A percentile compares a stretch with the other conserved stretches of the same genome.
Conservation (phyloP, 2,888 invertebrate genomes). For the Eupithecia tripunctaria region DNA sequence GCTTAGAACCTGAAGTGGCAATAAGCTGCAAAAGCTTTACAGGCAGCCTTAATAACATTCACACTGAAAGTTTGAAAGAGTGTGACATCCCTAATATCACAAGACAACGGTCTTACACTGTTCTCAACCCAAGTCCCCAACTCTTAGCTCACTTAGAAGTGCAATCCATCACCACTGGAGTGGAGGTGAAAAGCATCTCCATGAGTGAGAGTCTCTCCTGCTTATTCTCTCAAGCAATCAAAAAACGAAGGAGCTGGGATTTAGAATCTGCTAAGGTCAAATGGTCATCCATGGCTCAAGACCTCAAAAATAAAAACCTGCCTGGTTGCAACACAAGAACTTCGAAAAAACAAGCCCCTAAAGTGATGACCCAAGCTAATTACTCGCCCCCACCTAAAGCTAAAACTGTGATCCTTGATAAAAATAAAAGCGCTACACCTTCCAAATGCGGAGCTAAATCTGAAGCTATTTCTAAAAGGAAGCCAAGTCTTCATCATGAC, state of each 20-base stretch:
- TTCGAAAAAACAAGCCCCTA: slow-evolving; percentile 41
- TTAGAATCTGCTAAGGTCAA: slow-evolving; percentile 77
- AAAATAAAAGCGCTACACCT: slow-evolving; percentile 47
- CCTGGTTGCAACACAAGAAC: slow-evolving; percentile 41
- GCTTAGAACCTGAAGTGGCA: slow-evolving; percentile 64
- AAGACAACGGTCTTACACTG: slow-evolving; percentile 91
- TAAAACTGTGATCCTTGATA: slow-evolving; percentile 54
- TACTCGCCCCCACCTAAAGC: slow-evolving; percentile 47
- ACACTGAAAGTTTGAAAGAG: slow-evolving; percentile 64
- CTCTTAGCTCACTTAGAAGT: slow-evolving; percentile 87
- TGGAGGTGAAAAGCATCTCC: slow-evolving; percentile 78
- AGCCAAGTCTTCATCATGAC: slow-evolving; percentile 55
- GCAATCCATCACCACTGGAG: slow-evolving; percentile 74
- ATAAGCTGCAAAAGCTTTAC: slow-evolving; percentile 73
- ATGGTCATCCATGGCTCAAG: slow-evolving; percentile 80
- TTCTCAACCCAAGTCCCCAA: slow-evolving; percentile 90
- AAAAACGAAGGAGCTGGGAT: slow-evolving; percentile 79
- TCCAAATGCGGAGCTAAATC: slow-evolving; percentile 57
- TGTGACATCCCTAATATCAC: slow-evolving; percentile 72
- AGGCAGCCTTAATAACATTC: slow-evolving; percentile 77
- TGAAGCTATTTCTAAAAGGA: slow-evolving; percentile 59
- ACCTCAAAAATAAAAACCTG: slow-evolving; percentile 62
- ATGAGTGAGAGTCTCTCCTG: slow-evolving; percentile 80
- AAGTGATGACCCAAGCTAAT: slow-evolving; percentile 41
- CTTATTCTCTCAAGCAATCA: slow-evolving; percentile 57